phyloP scores from a whole-genome alignment of 1,140 invertebrate genomes.

The Pemphigus obesinymphae region DNA sequence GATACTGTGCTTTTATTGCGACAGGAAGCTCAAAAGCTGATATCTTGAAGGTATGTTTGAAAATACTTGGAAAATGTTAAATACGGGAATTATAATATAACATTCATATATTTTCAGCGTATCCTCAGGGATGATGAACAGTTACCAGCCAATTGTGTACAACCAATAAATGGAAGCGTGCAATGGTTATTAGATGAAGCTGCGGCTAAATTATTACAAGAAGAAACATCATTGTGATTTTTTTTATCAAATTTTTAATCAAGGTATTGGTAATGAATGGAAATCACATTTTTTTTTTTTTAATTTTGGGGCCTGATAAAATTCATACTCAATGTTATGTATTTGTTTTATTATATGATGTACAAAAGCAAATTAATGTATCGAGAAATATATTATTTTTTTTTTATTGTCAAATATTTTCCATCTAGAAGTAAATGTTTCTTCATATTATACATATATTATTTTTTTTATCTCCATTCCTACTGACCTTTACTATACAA shows the following conservation, averaged over 20 bases:
- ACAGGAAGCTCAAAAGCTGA: constrained; percentile 82
- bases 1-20: constrained; percentile 75
- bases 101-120: constrained; percentile 56
- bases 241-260: neutral
- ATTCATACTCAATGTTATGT: neutral
- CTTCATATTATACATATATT: neutral
- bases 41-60: constrained; percentile 70
- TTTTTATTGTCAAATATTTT: neutral
- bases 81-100: neutral
- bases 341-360: neutral
- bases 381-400: neutral
- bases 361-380: neutral
- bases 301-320: constrained; percentile 11
- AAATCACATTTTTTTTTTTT: neutral
- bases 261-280: constrained; percentile 3
- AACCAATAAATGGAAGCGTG: constrained; percentile 63
- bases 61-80: neutral
- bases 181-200: constrained; percentile 75
- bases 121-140: constrained; percentile 67
- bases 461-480: too few relatives aligned
- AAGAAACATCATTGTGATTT: constrained; percentile 35
- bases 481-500: neutral
- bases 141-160: constrained; percentile 67
- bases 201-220: constrained; percentile 56
- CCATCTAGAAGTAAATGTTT: neutral